Percentiles rank a stretch among this genome's conserved stretches.
phyloP scores from a whole-genome alignment of 1,140 invertebrate species.

The Habropoda laboriosa region DNA sequence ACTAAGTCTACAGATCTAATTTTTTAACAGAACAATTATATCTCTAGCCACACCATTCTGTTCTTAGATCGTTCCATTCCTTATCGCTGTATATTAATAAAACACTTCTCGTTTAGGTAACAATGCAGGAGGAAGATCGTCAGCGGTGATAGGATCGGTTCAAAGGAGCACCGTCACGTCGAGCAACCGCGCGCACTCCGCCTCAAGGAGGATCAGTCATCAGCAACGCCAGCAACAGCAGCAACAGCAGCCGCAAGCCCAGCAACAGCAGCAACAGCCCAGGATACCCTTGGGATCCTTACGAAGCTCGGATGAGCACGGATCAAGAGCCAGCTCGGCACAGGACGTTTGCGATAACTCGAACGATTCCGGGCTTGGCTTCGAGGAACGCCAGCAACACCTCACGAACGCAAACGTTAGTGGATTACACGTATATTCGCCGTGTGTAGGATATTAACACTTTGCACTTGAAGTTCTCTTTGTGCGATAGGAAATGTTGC shows the following conservation, averaged over 20 bases:
- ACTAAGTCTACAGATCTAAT: too few species aligned
- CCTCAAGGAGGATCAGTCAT: constrained; percentile 61
- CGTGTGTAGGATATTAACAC: not conserved
- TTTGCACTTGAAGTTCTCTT: too few species aligned
- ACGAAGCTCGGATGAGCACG: constrained; percentile 74
- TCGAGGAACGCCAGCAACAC: constrained; percentile 83
- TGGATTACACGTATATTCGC: constrained; percentile 5
- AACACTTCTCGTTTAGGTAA: constrained; percentile 45
- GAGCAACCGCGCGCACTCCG: constrained; percentile 61
- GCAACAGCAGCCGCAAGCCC: constrained; percentile 60
- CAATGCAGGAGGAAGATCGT: constrained; percentile 65
- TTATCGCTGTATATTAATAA: too few species aligned
- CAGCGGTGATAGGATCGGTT: constrained; percentile 72
- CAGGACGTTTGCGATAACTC: constrained; percentile 88
- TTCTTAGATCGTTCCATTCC: not conserved
- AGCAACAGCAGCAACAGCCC: constrained; percentile 57
- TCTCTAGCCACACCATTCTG: not conserved
- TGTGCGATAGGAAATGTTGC: too few species aligned
- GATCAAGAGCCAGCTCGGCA: constrained; percentile 61
- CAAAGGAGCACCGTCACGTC: constrained; percentile 62
- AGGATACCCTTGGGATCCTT: constrained; percentile 65
- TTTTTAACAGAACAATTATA: too few species aligned
- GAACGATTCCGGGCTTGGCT: constrained; percentile 91
- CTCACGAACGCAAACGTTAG: constrained; percentile 67
- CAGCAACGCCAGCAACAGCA: constrained; percentile 62